Evolutionary conservation across 2,888 invertebrate species (phyloP), one percentile per base, ranked within the genome.

Genomic region (Saturnia japonica): DNA sequence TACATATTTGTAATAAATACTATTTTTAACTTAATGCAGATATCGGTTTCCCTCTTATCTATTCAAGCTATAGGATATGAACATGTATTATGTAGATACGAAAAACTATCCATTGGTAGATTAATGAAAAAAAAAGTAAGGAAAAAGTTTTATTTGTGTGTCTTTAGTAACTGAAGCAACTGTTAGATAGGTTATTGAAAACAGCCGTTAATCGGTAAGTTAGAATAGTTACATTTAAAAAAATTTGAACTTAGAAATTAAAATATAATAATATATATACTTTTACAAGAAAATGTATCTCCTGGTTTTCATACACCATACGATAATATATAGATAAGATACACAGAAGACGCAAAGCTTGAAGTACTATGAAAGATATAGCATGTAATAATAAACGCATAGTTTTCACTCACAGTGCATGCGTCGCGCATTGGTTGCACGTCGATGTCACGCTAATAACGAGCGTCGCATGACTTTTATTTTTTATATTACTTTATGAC

Each of bases 371-470:
- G 16, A 60, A 28, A 28, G 14, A 60, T 60, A 60, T 28, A 28
- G 28, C 25, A 28, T 60, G 12, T 28, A 60, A 60, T 60, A 60
- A 60, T 28, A 28, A 28, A 28, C 14, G 28, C 34, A 34, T 34
- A 34, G 2, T 34, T 34, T 34, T 34, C 34, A 34, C 6, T 34
- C 28, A 60, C 16, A 11, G 19, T n/a, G 22, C 19, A 19, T 12
- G 54, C 16, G 42, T 11, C 14, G 40, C 28, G 22, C 25, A 51
- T 14, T 51, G 51, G 40, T 42, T n/a, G 51, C 69, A 69, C 47
- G 64, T 66, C 28, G 47, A 22, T 47, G 40, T 69, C 69, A 69
- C 64, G 69, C 64, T 34, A 66, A 2, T n/a, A 22, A 16, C 47
- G 34, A 34, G 12, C 45, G 28, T 25, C 4, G 51, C 9, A 16